Evolutionary conservation across 1,140 invertebrate genomes (phyloP).

Genomic region (Drosophila murphyi): DNA sequence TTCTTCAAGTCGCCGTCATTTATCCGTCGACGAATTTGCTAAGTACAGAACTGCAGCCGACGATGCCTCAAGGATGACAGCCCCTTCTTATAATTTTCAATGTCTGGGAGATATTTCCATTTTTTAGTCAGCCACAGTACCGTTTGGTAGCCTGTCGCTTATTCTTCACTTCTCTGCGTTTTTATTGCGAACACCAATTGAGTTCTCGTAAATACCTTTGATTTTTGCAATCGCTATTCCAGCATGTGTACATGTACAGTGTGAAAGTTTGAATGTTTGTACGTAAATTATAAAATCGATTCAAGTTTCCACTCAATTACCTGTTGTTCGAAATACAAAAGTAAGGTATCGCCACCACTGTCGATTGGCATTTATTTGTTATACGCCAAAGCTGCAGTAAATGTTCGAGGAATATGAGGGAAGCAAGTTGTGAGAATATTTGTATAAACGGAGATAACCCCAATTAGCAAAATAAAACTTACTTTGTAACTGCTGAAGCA

Average conservation of each 20-base stretch:
- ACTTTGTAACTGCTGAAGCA: conserved; percentile 1
- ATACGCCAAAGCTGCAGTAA: neutral
- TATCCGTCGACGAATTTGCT: neutral
- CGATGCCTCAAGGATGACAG: neutral
- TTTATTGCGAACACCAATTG: conserved; percentile 19
- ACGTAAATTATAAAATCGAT: conserved; percentile 64
- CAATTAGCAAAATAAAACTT: neutral
- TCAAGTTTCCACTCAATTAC: conserved; percentile 79
- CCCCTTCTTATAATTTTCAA: neutral
- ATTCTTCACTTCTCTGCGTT: neutral
- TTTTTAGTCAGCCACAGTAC: neutral
- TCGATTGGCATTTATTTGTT: conserved; percentile 10
- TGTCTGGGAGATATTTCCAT: neutral
- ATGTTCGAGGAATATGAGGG: neutral
- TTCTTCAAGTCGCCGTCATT: neutral
- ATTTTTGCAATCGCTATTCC: conserved; percentile 5
- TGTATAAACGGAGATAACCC: conserved; percentile 1
- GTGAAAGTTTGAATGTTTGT: conserved; percentile 2
- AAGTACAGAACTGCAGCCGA: neutral
- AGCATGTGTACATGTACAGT: neutral
- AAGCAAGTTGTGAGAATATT: neutral
- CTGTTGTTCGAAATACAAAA: conserved; percentile 41
- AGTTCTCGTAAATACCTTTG: conserved; percentile 4
- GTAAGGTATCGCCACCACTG: conserved; percentile 31
- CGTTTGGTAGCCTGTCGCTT: neutral